Conservation (phyloP, 2,797 vertebrate genomes). For the Acropternis orthonyx region DNA sequence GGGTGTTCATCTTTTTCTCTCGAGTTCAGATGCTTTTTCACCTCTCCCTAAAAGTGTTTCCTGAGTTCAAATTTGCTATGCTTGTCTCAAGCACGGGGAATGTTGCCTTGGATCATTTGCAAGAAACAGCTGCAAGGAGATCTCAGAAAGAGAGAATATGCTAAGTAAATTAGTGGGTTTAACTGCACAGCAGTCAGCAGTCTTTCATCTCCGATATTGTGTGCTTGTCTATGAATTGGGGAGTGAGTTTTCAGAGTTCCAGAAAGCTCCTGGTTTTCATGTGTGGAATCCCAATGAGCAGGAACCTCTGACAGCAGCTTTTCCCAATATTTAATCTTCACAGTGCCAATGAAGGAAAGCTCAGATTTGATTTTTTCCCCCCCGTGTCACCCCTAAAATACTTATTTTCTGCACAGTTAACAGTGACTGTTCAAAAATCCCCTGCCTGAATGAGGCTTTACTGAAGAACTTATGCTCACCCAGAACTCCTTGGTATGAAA, state of each 20-base stretch:
- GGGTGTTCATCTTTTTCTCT: not conserved
- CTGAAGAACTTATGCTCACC: not conserved
- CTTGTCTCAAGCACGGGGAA: not conserved
- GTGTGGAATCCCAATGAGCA: slow-evolving; percentile 28
- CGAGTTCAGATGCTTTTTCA: slow-evolving; percentile 22
- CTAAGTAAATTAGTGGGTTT: slow-evolving; percentile 43
- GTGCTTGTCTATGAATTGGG: not conserved
- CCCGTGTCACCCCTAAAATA: not conserved
- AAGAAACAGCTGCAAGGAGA: slow-evolving; percentile 22
- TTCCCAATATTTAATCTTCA: not conserved
- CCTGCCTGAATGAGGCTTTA: not conserved
- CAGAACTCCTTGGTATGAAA: not conserved
- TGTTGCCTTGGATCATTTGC: slow-evolving; percentile 40
- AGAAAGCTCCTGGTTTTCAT: slow-evolving; percentile 10
- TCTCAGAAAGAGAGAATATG: slow-evolving; percentile 24
- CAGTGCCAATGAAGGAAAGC: not conserved
- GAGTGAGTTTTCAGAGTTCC: slow-evolving; percentile 7
- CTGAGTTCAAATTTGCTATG: slow-evolving; percentile 3
- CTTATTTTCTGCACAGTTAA: not conserved
- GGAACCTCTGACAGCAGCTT: not conserved
- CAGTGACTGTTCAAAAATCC: not conserved
- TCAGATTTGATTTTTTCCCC: rapidly evolving
- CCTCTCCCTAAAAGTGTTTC: not conserved
- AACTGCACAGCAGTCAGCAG: slow-evolving; percentile 47
- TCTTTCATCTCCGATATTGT: slow-evolving; percentile 4